Conservation (phyloP, 1,140 invertebrate species). For the Drosophila serrata region DNA sequence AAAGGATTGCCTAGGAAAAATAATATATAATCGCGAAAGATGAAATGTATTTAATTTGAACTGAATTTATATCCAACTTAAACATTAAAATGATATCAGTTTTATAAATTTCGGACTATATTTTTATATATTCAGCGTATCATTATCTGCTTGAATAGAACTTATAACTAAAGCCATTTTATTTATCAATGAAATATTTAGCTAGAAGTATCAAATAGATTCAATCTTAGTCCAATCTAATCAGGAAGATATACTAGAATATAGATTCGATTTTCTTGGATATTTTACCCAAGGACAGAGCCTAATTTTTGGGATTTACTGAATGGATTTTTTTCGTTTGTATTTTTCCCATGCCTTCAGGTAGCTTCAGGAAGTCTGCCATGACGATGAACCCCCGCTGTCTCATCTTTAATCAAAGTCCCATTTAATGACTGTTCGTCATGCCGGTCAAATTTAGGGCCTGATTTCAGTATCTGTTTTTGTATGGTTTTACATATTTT, state of each 20-base stretch:
- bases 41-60: not conserved
- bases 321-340: not conserved
- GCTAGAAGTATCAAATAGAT: slow-evolving; percentile 18
- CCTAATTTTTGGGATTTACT: not conserved
- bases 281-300: slow-evolving; percentile 1
- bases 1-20: not conserved
- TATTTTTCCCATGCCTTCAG: not conserved
- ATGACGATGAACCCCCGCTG: not conserved
- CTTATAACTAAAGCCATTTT: not conserved
- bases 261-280: slow-evolving; percentile 3
- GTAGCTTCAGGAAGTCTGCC: slow-evolving; percentile 15
- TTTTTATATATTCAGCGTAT: not conserved
- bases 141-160: not conserved
- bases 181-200: slow-evolving; percentile 31
- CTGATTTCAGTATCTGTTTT: slow-evolving; percentile 44
- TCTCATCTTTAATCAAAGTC: slow-evolving; percentile 13
- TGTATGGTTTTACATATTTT: slow-evolving; percentile 29
- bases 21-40: not conserved
- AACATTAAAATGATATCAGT: not conserved
- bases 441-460: slow-evolving; percentile 41
- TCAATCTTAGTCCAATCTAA: slow-evolving; percentile 9
- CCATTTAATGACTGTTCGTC: slow-evolving; percentile 35
- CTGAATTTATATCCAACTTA: not conserved
- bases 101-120: too few relatives aligned
- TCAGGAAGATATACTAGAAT: not conserved